Percentiles rank a stretch among this genome's conserved stretches.
Conservation (phyloP, 2,113 vertebrate genomes). For the Ibidorhyncha struthersii region DNA sequence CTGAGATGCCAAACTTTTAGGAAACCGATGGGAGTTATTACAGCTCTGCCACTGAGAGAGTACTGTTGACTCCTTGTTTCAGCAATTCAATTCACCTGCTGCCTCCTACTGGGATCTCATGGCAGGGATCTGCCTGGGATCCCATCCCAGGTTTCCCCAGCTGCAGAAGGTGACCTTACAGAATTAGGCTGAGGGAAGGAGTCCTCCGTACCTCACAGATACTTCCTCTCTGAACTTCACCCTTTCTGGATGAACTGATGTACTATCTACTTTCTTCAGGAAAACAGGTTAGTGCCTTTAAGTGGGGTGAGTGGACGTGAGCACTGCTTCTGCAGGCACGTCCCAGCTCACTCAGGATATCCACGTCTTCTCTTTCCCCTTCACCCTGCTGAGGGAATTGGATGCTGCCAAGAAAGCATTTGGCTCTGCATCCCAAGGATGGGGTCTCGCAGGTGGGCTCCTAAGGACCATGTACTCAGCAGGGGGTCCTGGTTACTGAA, state of each 20-base stretch:
- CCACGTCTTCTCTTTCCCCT: not conserved
- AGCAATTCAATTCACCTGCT: not conserved
- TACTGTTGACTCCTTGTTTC: rapidly evolving
- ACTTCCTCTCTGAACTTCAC: not conserved
- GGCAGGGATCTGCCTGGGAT: not conserved
- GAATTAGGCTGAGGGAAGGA: not conserved
- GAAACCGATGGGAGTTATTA: rapidly evolving
- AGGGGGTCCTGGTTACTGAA: not conserved
- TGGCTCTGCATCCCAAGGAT: not conserved
- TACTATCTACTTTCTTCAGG: not conserved
- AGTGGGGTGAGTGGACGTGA: not conserved
- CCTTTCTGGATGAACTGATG: not conserved
- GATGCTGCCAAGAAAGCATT: not conserved
- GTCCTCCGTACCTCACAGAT: not conserved
- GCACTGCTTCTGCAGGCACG: not conserved
- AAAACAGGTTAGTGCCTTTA: not conserved
- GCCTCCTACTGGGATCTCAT: not conserved
- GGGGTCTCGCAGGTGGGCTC: not conserved
- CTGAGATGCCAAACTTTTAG: not conserved
- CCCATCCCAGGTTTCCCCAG: not conserved
- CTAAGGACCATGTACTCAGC: not conserved
- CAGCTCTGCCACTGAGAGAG: not conserved
- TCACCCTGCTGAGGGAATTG: not conserved
- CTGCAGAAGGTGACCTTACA: not conserved
- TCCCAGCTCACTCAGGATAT: not conserved